Base-by-base conservation (phyloP, 2,888 invertebrate species). In the Andrena fulva region DNA sequence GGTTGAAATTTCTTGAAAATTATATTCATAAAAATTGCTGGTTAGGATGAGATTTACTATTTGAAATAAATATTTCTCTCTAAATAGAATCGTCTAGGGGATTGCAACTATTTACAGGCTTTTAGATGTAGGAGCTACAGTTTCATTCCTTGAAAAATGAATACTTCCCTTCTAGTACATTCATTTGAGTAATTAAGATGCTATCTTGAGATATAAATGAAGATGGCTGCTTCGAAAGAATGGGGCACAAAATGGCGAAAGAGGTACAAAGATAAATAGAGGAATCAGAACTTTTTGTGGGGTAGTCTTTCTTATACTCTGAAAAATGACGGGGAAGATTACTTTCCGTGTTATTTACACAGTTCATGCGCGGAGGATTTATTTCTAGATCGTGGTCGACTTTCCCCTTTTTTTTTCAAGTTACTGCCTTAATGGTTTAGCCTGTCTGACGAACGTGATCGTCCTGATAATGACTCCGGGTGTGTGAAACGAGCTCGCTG, bases 361-460 rank as follows among this genome's bases (percentile, higher is more conserved):
- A 35, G 20, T 59, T 33, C 50, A 50, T 8, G 27, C 7, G 33
- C 10, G 20, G 4, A 24, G 29, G 20, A 78, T 69, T 73, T 56
- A 78, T 72, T 66, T 33, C 24, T 56, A 70, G 67, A 31, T 52
- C 35, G 56, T 50, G 62, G 68, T 16, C 31, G 33, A 12, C 35
- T 33, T 33, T 20, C 33, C 48, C 42, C 5, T 10, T 29, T 67
- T 69, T 77, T 67, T 67, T 79, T 62, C 50, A 35, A 42, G 33
- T 62, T 75, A 48, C 16, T 31, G 31, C 54, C 50, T 66, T 79
- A 75, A 82, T 75, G 75, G 59, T 54, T 79, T 52, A 8, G 24
- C 48, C 60, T 50, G 64, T 35, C 31, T 71, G 60, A 70, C 62
- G 42, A 67, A 85, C 86, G 64, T 82, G 77, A 85, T 68, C 70